A percentile compares a stretch with the other conserved stretches of the same genome.
These are phyloP conservation scores for Philaethria dido DNA, from an alignment of 2,888 invertebrate species.

Conservation along the genomic window DNA sequence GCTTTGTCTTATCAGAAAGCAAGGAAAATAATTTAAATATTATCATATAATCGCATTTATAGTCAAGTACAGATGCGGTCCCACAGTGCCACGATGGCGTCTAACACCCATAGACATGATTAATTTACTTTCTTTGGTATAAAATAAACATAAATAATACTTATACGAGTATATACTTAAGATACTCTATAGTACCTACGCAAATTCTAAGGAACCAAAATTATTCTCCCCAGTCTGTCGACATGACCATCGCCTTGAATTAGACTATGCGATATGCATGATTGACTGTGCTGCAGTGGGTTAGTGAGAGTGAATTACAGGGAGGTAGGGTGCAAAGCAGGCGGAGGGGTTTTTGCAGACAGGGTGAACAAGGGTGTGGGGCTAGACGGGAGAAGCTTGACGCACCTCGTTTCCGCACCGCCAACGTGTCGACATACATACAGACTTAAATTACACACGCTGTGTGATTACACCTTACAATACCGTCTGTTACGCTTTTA, in stretches of 20 bases:
- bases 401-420: slow-evolving; percentile 78
- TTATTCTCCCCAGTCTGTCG: slow-evolving; percentile 25
- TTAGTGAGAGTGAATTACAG: slow-evolving; percentile 84
- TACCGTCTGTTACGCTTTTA: slow-evolving; percentile 55
- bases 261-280: slow-evolving; percentile 74
- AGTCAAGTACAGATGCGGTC: too few species aligned
- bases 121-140: too few species aligned
- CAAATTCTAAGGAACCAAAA: slow-evolving; percentile 2
- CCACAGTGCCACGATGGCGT: too few species aligned
- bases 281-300: slow-evolving; percentile 81
- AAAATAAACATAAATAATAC: not conserved
- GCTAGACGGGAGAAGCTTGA: slow-evolving; percentile 79
- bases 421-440: slow-evolving; percentile 62
- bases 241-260: slow-evolving; percentile 66
- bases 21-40: too few species aligned
- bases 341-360: slow-evolving; percentile 65
- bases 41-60: too few species aligned
- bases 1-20: too few species aligned
- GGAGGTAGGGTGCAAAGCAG: slow-evolving; percentile 50
- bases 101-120: too few species aligned
- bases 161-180: not conserved
- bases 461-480: slow-evolving; percentile 56
- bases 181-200: not conserved
- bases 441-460: slow-evolving; percentile 56
- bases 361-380: slow-evolving; percentile 72